Evolutionary conservation across 2,113 vertebrate species (phyloP).

Genomic region (Pardalotus punctatus): DNA sequence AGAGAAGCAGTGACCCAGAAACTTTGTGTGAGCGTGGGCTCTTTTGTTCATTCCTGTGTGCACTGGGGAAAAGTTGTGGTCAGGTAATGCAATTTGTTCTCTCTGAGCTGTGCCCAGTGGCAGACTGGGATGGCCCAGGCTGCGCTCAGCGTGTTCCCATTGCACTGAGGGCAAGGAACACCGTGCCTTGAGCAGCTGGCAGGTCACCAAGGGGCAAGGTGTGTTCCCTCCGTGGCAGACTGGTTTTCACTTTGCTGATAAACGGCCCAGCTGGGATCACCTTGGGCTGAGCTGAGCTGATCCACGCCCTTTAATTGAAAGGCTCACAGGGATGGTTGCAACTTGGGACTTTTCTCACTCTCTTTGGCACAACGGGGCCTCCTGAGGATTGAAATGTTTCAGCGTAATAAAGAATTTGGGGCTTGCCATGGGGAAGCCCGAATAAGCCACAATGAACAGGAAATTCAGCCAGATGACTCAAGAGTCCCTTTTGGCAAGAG

Average conservation of each 20-base stretch:
- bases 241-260: background rate
- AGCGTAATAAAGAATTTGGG: background rate
- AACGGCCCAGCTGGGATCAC: fast-evolving
- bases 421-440: background rate
- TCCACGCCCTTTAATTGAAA: background rate
- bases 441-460: background rate
- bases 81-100: fast-evolving
- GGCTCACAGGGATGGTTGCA: background rate
- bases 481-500: background rate
- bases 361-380: background rate
- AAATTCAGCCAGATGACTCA: background rate
- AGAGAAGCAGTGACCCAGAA: background rate
- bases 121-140: fast-evolving
- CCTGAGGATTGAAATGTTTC: background rate
- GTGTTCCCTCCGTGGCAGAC: background rate
- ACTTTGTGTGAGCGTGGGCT: background rate
- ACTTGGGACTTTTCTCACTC: background rate
- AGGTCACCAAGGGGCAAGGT: background rate
- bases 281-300: background rate
- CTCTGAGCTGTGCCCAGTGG: background rate
- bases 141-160: fast-evolving
- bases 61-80: background rate
- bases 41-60: background rate
- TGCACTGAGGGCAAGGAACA: background rate
- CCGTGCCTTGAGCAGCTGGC: fast-evolving